These are phyloP conservation scores for Bellardia bayeri DNA, from an alignment of 2,888 invertebrate species.

Conservation along the genomic window DNA sequence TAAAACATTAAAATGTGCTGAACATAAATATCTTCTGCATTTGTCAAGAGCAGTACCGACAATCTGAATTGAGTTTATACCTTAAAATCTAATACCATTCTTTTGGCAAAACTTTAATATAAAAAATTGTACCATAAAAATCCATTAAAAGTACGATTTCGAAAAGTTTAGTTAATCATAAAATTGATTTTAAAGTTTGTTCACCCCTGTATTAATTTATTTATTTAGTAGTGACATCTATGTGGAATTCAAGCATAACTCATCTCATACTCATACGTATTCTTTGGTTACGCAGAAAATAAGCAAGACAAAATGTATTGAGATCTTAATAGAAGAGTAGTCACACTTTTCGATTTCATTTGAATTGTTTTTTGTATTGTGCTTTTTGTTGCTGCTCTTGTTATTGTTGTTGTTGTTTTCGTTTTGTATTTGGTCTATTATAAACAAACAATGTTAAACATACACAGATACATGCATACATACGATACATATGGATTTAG, in stretches of 20 bases:
- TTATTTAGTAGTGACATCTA: neutral
- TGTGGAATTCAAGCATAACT: conserved; percentile 58
- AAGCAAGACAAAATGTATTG: conserved; percentile 25
- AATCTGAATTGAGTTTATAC: no score
- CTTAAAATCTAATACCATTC: no score
- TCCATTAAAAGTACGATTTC: no score
- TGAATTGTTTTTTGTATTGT: conserved; percentile 31
- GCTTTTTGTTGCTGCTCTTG: neutral
- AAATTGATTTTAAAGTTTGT: conserved; percentile 1
- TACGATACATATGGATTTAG: neutral
- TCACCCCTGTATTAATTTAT: conserved; percentile 46
- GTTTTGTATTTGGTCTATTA: conserved; percentile 30
- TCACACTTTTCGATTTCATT: conserved; percentile 67
- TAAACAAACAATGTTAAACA: conserved; percentile 40
- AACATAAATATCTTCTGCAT: no score
- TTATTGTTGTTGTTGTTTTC: conserved; percentile 1
- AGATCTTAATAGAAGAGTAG: conserved; percentile 53
- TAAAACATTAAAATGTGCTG: no score
- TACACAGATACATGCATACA: neutral
- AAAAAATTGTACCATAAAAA: no score
- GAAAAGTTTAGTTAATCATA: no score
- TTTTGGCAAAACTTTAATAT: no score
- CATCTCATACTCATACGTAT: conserved; percentile 22
- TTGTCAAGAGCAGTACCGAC: no score
- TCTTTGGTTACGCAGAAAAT: conserved; percentile 29